Percentiles rank a stretch among this genome's conserved stretches.
These are phyloP conservation scores for Leptinotarsa lineolata DNA, from an alignment of 1,140 invertebrate species.

Conservation along the genomic window DNA sequence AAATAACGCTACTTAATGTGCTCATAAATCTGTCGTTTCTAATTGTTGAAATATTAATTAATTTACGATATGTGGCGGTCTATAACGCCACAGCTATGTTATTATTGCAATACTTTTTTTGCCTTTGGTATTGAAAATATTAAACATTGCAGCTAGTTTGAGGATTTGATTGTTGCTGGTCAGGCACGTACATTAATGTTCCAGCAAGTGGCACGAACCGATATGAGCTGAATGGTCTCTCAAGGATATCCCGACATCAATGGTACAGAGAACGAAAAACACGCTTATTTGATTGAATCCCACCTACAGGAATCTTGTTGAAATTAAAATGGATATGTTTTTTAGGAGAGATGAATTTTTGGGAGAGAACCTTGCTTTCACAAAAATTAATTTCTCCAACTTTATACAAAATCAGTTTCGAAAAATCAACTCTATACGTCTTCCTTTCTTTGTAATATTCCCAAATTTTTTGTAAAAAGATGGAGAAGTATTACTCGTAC, in stretches of 20 bases:
- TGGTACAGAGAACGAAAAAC: not conserved
- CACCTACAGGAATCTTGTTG: too few species aligned
- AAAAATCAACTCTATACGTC: too few species aligned
- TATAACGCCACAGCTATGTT: not conserved
- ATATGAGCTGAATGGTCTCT: not conserved
- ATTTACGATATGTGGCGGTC: not conserved
- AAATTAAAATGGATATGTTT: too few species aligned
- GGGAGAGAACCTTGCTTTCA: too few species aligned
- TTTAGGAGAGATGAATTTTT: too few species aligned
- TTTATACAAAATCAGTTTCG: too few species aligned
- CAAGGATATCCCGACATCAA: not conserved
- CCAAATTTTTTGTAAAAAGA: too few species aligned
- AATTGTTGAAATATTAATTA: conserved; percentile 4
- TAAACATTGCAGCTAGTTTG: not conserved
- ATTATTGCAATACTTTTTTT: not conserved
- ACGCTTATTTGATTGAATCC: too few species aligned
- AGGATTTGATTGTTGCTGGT: not conserved
- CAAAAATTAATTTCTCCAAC: too few species aligned
- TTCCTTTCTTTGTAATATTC: too few species aligned
- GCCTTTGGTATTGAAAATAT: conserved; percentile 1
- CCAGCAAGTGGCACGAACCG: not conserved
- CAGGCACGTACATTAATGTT: not conserved
- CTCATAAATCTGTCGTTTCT: conserved; percentile 5
- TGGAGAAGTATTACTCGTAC: too few species aligned
- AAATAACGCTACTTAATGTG: not conserved